These are phyloP conservation scores for Phortica variegata DNA, from an alignment of 1,140 invertebrate species.

Conservation along the genomic window DNA sequence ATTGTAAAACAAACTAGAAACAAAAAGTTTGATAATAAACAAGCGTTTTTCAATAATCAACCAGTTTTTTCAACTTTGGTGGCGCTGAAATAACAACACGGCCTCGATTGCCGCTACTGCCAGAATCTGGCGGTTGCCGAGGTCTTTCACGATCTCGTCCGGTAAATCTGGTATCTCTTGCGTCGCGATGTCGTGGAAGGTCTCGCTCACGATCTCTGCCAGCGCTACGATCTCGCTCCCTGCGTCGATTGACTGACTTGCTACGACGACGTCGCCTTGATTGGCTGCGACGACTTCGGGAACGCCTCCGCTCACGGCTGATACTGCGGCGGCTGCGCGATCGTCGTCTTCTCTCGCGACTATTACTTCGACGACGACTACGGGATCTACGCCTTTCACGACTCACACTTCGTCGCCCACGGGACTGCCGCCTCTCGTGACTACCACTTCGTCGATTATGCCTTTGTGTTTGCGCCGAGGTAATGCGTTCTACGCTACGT, in stretches of 20 bases:
- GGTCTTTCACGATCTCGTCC: conserved; percentile 9
- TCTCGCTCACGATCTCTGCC: neutral
- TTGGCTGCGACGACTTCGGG: conserved; percentile 32
- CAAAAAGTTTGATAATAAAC: too few relatives aligned
- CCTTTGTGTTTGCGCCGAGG: neutral
- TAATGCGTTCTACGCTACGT: conserved; percentile 15
- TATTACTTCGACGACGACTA: conserved; percentile 25
- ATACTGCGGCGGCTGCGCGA: conserved; percentile 32
- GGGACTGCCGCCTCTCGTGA: neutral
- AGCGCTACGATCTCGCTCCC: conserved; percentile 27
- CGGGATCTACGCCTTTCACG: conserved; percentile 25
- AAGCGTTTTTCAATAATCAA: conserved; percentile 55
- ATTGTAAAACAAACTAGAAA: too few relatives aligned
- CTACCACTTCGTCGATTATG: neutral
- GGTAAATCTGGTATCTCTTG: too few relatives aligned
- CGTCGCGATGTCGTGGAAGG: neutral
- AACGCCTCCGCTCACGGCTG: conserved; percentile 31
- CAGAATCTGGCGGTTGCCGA: conserved; percentile 11
- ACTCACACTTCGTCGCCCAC: conserved; percentile 20
- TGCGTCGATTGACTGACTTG: conserved; percentile 21
- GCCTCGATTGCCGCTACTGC: conserved; percentile 29
- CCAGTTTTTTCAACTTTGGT: conserved; percentile 52
- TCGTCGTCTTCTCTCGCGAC: conserved; percentile 27
- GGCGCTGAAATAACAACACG: conserved; percentile 50
- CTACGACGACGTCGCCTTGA: conserved; percentile 30